Evolutionary conservation across 2,113 vertebrate genomes (phyloP).

Genomic region (Gulo gulo): DNA sequence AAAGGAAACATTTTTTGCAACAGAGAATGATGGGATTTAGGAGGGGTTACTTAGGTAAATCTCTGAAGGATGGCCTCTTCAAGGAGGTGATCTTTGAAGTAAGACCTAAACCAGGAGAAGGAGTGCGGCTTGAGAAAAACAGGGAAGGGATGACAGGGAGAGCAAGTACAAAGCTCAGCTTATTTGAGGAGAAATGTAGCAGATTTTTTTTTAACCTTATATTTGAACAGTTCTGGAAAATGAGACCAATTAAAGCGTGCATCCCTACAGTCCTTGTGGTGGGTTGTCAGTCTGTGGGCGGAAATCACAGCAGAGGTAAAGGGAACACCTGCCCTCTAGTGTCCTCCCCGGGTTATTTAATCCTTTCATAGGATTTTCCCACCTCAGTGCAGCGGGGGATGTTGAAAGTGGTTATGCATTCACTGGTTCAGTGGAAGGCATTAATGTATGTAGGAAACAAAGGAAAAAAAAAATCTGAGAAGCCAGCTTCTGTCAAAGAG

Average conservation of each 20-base stretch:
- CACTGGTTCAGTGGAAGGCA: background rate
- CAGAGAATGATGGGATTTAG: background rate
- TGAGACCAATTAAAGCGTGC: background rate
- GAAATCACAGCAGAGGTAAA: background rate
- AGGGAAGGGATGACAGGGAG: background rate
- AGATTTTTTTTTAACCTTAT: background rate
- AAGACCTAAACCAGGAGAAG: background rate
- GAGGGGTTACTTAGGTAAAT: background rate
- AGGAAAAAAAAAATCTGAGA: background rate
- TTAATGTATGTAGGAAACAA: background rate
- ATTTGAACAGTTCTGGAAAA: background rate
- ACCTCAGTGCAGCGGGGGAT: background rate
- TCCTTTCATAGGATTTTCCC: background rate
- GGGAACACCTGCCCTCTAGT: conserved; percentile 1
- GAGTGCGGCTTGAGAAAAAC: background rate
- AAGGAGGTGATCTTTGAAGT: background rate
- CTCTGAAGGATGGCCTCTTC: background rate
- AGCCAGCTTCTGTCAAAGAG: background rate
- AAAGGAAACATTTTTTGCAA: background rate
- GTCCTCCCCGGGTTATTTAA: background rate
- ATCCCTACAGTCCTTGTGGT: background rate
- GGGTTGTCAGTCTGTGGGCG: background rate
- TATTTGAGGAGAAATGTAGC: background rate
- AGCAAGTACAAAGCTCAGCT: background rate
- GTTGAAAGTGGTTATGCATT: background rate